phyloP scores from a whole-genome alignment of 2,797 vertebrate species.

The Pogoniulus pusillus region DNA sequence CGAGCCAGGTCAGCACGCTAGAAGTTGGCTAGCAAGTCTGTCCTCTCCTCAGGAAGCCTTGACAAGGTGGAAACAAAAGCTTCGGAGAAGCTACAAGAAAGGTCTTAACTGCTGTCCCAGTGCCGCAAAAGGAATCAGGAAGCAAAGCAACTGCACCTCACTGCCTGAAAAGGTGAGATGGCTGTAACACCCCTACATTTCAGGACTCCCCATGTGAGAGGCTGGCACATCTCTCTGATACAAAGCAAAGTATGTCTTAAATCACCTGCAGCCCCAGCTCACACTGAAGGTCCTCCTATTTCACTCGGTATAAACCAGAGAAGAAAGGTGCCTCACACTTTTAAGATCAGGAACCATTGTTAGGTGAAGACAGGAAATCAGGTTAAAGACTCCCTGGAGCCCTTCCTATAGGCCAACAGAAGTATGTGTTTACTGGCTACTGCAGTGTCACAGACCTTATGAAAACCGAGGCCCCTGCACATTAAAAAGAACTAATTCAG shows the following conservation, averaged over 20 bases:
- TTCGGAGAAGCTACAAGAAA: neutral
- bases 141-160: neutral
- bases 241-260: neutral
- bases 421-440: neutral
- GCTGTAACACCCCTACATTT: fast-evolving
- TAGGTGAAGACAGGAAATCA: neutral
- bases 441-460: neutral
- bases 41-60: neutral
- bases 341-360: neutral
- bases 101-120: neutral
- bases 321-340: neutral
- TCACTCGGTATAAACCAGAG: neutral
- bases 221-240: neutral
- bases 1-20: neutral
- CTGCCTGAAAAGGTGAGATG: fast-evolving
- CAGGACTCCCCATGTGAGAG: neutral
- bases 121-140: neutral
- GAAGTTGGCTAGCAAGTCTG: neutral
- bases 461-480: neutral
- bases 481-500: neutral
- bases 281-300: neutral
- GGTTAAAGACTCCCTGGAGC: neutral
- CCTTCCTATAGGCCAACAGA: neutral
- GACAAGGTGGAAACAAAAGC: neutral
- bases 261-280: neutral